phyloP scores from a whole-genome alignment of 23 tunicate species.

The Halocynthia roretzi region DNA sequence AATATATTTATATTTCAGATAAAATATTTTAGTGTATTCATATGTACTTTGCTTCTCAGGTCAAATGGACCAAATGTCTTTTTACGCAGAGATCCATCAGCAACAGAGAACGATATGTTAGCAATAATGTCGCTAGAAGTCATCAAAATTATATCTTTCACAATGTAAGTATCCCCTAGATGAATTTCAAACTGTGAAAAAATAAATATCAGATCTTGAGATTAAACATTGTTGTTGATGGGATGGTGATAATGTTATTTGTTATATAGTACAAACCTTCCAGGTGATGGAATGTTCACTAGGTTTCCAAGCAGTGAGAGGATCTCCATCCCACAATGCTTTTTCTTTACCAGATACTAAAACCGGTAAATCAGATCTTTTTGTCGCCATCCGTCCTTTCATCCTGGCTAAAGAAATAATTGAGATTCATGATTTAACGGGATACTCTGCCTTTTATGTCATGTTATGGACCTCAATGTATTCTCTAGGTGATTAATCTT shows the following conservation, averaged over 20 bases:
- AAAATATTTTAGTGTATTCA: too few species aligned
- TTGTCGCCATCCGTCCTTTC: not conserved
- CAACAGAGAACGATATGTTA: constrained; percentile 33
- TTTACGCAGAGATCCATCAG: constrained; percentile 17
- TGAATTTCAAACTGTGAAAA: constrained; percentile 37
- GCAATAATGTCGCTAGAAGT: constrained; percentile 3
- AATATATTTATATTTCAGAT: too few species aligned
- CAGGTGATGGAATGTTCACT: constrained; percentile 35
- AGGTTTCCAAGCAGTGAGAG: constrained; percentile 51
- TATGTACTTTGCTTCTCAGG: not conserved
- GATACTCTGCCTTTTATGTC: too few species aligned
- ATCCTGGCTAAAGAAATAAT: too few species aligned
- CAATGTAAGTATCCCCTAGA: constrained; percentile 21
- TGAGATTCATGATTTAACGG: too few species aligned
- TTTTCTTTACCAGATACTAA: constrained; percentile 10
- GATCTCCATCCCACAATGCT: constrained; percentile 51
- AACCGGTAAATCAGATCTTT: not conserved
- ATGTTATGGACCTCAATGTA: too few species aligned
- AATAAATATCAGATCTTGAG: not conserved
- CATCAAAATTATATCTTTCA: constrained; percentile 40
- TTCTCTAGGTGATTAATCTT: too few species aligned
- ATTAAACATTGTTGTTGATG: not conserved
- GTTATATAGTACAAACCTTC: constrained; percentile 23
- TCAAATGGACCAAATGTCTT: not conserved
- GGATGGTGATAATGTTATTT: not conserved